Evolutionary conservation across 2,113 vertebrate genomes (phyloP), one percentile per base, ranked within the genome.

Genomic region (Pedetes capensis): DNA sequence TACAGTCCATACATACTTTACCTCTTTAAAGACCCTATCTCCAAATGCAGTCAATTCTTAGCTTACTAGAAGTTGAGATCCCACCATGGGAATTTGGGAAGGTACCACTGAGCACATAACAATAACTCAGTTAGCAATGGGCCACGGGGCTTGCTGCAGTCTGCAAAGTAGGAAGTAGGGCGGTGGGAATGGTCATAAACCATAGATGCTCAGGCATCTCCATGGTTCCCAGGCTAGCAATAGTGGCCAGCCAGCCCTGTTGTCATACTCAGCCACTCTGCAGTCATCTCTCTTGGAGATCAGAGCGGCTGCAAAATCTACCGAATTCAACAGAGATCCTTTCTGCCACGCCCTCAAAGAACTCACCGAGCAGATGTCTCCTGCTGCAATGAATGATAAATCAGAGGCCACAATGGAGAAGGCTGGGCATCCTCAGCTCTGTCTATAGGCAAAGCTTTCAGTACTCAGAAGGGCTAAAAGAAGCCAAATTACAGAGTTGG

Each of bases 401-500:
- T 97, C 89, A 66, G 63, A 34, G 13, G 57, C 64, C 22, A 88
- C 17, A 93, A 71, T 75, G 84, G 34, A 63, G 59, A 61, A 76
- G 96, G 95, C 87, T 14, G 37, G 74, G 92, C 80, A 3, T 29
- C 37, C 75, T 55, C 6, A 25, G 75, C 84, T 89, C 82, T 17
- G 22, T n/a, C 88, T 37, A 16, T 44, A 74, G 5, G 80, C 34
- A 8, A 8, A 76, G 27, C 82, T 71, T 74, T 92, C 82, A 44
- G 53, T 80, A n/a, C 69, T 75, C 22, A 10, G 37, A 87, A 69
- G 37, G 84, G 51, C 80, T 97, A 92, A 96, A 97, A 97, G 95
- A 82, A 90, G 81, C 66, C 95, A 89, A 93, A 97, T 97, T 71
- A 39, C 14, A 92, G 93, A 82, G 87, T 75, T 97, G 87, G 71